Evolutionary conservation across 2,113 vertebrate species (phyloP).

Genomic region (Phalacrocorax carbo): DNA sequence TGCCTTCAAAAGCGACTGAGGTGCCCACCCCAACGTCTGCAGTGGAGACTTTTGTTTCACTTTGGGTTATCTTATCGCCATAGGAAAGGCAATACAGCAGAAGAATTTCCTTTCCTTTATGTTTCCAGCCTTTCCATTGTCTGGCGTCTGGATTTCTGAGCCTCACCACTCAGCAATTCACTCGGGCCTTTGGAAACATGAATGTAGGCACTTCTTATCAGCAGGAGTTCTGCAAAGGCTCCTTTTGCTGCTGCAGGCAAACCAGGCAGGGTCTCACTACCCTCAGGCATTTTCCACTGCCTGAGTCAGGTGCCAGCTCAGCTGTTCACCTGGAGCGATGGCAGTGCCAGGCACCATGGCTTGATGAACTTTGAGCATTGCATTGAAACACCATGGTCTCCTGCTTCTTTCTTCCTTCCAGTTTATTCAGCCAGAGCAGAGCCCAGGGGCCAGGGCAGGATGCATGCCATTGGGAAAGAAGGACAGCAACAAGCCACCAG

Average conservation of each 20-base stretch:
- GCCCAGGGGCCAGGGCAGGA: neutral
- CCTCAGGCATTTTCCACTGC: neutral
- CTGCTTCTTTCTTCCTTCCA: neutral
- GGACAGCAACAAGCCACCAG: neutral
- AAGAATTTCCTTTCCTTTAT: slow-evolving; percentile 78
- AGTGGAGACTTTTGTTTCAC: slow-evolving; percentile 48
- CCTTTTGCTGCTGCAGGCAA: neutral
- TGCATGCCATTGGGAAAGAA: neutral
- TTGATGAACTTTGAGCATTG: neutral
- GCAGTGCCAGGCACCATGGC: neutral
- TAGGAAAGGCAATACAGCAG: slow-evolving; percentile 83
- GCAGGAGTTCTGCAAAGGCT: neutral
- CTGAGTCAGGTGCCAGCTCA: neutral
- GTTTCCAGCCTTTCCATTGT: slow-evolving; percentile 81
- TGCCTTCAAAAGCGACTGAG: neutral
- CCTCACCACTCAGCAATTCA: neutral
- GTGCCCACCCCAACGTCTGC: slow-evolving; percentile 32
- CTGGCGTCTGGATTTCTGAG: slow-evolving; percentile 56
- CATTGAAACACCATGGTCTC: neutral
- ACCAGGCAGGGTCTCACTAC: neutral
- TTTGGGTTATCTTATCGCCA: slow-evolving; percentile 76
- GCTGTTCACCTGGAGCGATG: neutral
- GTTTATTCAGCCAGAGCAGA: neutral
- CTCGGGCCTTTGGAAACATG: slow-evolving; percentile 15
- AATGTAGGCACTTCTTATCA: slow-evolving; percentile 15